Evolutionary conservation across 1,140 invertebrate genomes (phyloP).

Genomic region (Lineus longissimus): DNA sequence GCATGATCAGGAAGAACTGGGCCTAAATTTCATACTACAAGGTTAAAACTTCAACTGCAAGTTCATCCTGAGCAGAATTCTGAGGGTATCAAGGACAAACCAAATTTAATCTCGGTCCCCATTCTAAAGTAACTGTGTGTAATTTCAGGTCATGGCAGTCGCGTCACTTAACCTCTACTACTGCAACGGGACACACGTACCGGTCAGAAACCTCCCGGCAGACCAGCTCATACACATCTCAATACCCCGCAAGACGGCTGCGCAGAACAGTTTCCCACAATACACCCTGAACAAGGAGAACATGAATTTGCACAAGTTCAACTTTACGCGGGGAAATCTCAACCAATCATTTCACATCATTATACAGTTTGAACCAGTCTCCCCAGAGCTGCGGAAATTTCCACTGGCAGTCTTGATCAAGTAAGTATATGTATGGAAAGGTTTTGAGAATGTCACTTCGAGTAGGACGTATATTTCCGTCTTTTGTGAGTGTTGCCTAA

Average conservation of each 20-base stretch:
- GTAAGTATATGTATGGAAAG: conserved; percentile 10
- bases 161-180: conserved; percentile 26
- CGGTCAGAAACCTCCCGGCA: conserved; percentile 17
- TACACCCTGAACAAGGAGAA: conserved; percentile 9
- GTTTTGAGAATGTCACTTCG: no score
- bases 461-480: no score
- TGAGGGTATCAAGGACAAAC: no score
- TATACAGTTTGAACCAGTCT: conserved; percentile 10
- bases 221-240: conserved; percentile 20
- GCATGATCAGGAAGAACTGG: no score
- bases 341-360: conserved; percentile 20
- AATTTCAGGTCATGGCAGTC: conserved; percentile 15
- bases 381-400: conserved; percentile 12
- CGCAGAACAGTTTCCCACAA: conserved; percentile 3
- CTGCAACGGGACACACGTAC: conserved; percentile 23
- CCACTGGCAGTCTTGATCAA: conserved; percentile 25
- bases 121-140: no score
- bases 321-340: conserved; percentile 15
- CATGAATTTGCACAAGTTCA: conserved; percentile 32
- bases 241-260: conserved; percentile 14
- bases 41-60: no score
- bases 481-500: no score
- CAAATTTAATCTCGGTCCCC: no score
- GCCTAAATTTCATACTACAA: no score
- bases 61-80: no score